phyloP scores from a whole-genome alignment of 2,113 vertebrate genomes.

The Gnathonemus longibarbis region DNA sequence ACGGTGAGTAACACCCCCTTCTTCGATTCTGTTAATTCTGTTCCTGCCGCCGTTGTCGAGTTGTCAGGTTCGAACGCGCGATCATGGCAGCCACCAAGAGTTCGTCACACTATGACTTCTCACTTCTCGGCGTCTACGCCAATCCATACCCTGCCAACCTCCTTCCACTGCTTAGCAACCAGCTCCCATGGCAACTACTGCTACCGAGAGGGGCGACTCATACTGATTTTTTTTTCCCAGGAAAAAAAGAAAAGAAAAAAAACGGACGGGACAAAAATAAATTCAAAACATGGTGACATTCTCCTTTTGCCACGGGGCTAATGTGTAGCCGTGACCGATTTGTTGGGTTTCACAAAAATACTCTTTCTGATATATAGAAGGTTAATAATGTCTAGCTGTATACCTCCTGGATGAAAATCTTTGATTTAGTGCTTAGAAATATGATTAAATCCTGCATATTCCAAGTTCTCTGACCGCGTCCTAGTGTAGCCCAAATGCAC shows the following conservation, averaged over 20 bases:
- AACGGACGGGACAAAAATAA: background rate
- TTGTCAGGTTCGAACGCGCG: constrained; percentile 5
- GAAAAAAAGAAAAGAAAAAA: background rate
- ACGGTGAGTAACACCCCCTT: background rate
- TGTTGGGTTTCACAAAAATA: background rate
- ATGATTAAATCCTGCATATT: background rate
- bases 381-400: background rate
- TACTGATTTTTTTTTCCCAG: background rate
- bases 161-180: constrained; percentile 55
- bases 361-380: background rate
- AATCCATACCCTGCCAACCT: constrained; percentile 29
- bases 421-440: background rate
- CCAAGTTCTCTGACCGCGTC: background rate
- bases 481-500: background rate
- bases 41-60: background rate
- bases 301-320: background rate
- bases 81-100: constrained; percentile 34
- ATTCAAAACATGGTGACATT: background rate
- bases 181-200: constrained; percentile 58
- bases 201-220: constrained; percentile 29
- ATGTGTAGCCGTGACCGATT: background rate
- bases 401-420: background rate
- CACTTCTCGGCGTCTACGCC: constrained; percentile 15
- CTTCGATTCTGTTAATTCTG: background rate
- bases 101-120: constrained; percentile 38